phyloP scores from a whole-genome alignment of 2,888 invertebrate species.

The Oligia latruncula region DNA sequence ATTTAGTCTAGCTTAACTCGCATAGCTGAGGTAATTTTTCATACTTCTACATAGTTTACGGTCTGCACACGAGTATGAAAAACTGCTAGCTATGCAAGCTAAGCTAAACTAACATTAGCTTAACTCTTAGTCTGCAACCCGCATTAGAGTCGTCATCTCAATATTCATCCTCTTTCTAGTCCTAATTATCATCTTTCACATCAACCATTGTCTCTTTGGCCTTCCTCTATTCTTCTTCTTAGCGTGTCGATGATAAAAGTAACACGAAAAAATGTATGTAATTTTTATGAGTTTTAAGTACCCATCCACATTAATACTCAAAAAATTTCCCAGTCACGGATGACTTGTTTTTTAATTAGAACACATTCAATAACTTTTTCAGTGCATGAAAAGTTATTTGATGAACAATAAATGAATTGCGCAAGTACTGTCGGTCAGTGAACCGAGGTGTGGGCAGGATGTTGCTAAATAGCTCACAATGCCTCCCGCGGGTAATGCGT shows the following conservation, averaged over 20 bases:
- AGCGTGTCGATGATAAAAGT: not conserved
- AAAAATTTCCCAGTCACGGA: constrained; percentile 7
- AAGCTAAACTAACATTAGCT: too few species aligned
- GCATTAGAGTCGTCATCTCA: not conserved
- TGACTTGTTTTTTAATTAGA: constrained; percentile 31
- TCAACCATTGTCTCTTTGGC: not conserved
- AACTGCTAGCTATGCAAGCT: too few species aligned
- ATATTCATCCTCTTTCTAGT: not conserved
- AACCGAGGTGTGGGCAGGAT: constrained; percentile 72
- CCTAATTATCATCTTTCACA: not conserved
- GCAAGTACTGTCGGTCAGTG: constrained; percentile 60
- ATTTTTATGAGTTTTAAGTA: not conserved
- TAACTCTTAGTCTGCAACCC: too few species aligned
- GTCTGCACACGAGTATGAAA: too few species aligned
- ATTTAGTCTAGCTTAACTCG: too few species aligned
- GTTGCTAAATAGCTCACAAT: constrained; percentile 75
- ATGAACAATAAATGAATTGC: constrained; percentile 58
- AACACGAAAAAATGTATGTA: not conserved
- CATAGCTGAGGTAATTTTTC: too few species aligned
- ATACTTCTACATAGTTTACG: too few species aligned
- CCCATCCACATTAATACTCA: not conserved
- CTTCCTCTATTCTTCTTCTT: not conserved
- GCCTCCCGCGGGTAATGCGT: constrained; percentile 73
- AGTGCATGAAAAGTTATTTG: constrained; percentile 51
- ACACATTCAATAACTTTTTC: constrained; percentile 40